Evolutionary conservation across 2,888 invertebrate genomes (phyloP).

Genomic region (Biston stratarius): DNA sequence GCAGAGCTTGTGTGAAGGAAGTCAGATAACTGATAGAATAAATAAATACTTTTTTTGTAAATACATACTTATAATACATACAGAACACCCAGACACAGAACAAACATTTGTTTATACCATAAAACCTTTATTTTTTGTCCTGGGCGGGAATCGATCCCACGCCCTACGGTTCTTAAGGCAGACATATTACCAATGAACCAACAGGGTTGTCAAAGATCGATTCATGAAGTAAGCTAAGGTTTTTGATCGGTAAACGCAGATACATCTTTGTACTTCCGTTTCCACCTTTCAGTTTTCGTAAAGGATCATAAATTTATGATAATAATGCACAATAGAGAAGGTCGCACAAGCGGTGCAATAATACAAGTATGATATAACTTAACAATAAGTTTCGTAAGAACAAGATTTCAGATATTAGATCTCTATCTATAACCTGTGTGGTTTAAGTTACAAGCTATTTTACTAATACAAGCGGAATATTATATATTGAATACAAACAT

Average conservation of each 20-base stretch:
- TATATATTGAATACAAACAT: too few relatives aligned
- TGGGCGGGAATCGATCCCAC: too few relatives aligned
- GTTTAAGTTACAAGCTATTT: conserved; percentile 48
- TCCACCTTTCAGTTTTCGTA: conserved; percentile 22
- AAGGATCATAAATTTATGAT: conserved; percentile 48
- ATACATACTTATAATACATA: too few relatives aligned
- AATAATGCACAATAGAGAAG: conserved; percentile 76
- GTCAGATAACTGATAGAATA: too few relatives aligned
- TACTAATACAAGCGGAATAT: too few relatives aligned
- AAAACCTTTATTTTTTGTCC: too few relatives aligned
- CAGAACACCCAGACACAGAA: too few relatives aligned
- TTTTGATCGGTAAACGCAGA: conserved; percentile 5
- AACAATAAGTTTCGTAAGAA: conserved; percentile 80
- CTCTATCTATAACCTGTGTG: conserved; percentile 60
- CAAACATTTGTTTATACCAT: too few relatives aligned
- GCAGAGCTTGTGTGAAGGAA: too few relatives aligned
- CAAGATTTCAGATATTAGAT: conserved; percentile 76
- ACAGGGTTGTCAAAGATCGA: background rate
- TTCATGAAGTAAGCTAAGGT: background rate
- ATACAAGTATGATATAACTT: conserved; percentile 71
- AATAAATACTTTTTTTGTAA: too few relatives aligned
- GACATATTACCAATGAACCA: too few relatives aligned
- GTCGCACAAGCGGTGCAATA: conserved; percentile 68
- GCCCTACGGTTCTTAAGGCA: too few relatives aligned
- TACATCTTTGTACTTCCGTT: conserved; percentile 19